Evolutionary conservation across 2,113 vertebrate species (phyloP).

Genomic region (Brienomyrus brachyistius): DNA sequence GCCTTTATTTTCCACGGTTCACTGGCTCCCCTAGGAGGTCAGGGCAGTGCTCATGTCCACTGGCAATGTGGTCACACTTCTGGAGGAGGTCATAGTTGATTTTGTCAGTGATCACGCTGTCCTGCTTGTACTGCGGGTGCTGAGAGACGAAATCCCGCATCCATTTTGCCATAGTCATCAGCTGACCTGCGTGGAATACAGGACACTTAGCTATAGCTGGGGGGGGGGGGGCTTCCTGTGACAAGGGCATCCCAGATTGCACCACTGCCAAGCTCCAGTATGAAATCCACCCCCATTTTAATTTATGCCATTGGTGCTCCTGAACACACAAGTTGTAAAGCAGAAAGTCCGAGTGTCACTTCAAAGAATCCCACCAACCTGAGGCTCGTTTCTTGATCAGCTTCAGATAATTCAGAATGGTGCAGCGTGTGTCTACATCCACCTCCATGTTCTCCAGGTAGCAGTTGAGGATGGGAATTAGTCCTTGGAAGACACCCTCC

Average conservation of each 20-base stretch:
- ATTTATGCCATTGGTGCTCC: neutral
- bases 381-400: constrained; percentile 96
- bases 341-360: neutral
- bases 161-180: constrained; percentile 96
- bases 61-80: constrained; percentile 80
- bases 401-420: constrained; percentile 94
- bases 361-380: constrained; percentile 56
- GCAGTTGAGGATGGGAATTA: constrained; percentile 91
- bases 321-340: neutral
- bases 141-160: constrained; percentile 86
- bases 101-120: constrained; percentile 85
- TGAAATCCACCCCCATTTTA: neutral
- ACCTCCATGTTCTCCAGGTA: constrained; percentile 99
- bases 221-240: too few species aligned
- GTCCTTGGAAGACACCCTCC: constrained; percentile 93
- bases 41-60: constrained; percentile 76
- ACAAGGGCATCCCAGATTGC: neutral
- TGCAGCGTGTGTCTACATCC: constrained; percentile 94
- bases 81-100: constrained; percentile 87
- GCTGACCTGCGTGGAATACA: constrained; percentile 63
- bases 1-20: constrained; percentile 43
- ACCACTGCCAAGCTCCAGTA: neutral
- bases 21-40: constrained; percentile 79
- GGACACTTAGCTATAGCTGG: neutral
- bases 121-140: constrained; percentile 89